phyloP scores from a whole-genome alignment of 2,888 invertebrate genomes.

The Aelia acuminata region DNA sequence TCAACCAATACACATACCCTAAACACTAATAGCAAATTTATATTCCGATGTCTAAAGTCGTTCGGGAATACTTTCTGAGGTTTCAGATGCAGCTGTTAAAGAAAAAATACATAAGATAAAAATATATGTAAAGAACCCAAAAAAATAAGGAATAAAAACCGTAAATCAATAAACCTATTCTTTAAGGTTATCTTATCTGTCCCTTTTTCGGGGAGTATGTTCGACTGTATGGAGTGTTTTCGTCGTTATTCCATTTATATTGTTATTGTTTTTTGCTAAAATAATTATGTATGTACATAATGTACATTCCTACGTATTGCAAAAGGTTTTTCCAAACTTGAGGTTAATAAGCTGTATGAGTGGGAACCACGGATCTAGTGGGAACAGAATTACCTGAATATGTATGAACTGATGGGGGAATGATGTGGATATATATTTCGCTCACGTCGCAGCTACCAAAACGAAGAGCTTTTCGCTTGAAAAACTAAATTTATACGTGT shows the following conservation, averaged over 20 bases:
- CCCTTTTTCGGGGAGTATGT: constrained; percentile 20
- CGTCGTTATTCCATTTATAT: not conserved
- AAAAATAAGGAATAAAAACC: not conserved
- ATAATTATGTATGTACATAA: not conserved
- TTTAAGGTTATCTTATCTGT: constrained; percentile 26
- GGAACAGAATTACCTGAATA: constrained; percentile 35
- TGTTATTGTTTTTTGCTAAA: not conserved
- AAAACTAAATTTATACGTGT: constrained; percentile 18
- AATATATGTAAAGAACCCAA: not conserved
- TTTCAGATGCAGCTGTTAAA: constrained; percentile 40
- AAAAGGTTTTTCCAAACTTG: not conserved
- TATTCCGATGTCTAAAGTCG: constrained; percentile 55
- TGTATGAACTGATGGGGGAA: constrained; percentile 20
- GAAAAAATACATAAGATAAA: not conserved
- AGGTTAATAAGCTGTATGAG: not conserved
- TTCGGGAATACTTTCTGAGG: constrained; percentile 47
- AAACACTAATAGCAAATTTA: constrained; percentile 57
- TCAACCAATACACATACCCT: constrained; percentile 54
- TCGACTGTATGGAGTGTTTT: not conserved
- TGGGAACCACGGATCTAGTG: constrained; percentile 14
- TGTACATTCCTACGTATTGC: too few species aligned
- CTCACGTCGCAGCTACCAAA: constrained; percentile 39
- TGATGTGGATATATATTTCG: constrained; percentile 15
- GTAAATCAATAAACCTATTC: constrained; percentile 46
- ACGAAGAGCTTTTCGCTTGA: constrained; percentile 36